Evolutionary conservation across 1,140 invertebrate species (phyloP).

Genomic region (Drosophila subpulchrella): DNA sequence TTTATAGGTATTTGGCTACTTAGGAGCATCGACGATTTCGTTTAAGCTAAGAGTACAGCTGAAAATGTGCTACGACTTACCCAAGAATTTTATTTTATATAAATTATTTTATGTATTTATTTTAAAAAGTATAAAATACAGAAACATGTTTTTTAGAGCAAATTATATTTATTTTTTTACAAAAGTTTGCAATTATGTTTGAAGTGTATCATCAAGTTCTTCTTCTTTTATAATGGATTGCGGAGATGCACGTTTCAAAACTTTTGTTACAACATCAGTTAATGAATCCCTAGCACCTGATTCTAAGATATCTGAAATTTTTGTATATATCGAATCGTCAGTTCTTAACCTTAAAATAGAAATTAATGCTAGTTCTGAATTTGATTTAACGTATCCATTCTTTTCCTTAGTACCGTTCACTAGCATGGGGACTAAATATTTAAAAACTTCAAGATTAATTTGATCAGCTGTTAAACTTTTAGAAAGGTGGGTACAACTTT

Average conservation of each 20-base stretch:
- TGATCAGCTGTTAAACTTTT: slow-evolving; percentile 87
- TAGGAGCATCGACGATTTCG: too few relatives aligned
- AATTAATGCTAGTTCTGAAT: slow-evolving; percentile 96
- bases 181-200: slow-evolving; percentile 80
- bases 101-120: neutral
- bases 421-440: slow-evolving; percentile 93
- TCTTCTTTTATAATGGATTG: slow-evolving; percentile 94
- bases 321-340: slow-evolving; percentile 91
- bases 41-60: too few relatives aligned
- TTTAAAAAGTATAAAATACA: neutral
- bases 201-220: slow-evolving; percentile 95
- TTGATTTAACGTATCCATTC: slow-evolving; percentile 96
- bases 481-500: slow-evolving; percentile 90
- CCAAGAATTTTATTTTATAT: neutral
- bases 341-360: slow-evolving; percentile 92
- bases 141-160: neutral
- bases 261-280: slow-evolving; percentile 94
- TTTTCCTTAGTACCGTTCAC: slow-evolving; percentile 99
- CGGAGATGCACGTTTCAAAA: slow-evolving; percentile 89
- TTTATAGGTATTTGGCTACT: too few relatives aligned
- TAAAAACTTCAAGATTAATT: slow-evolving; percentile 90
- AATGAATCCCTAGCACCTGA: slow-evolving; percentile 94
- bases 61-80: too few relatives aligned
- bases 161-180: neutral
- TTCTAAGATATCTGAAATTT: slow-evolving; percentile 91